Evolutionary conservation across 2,888 invertebrate species (phyloP).

Genomic region (Agrilus mali): DNA sequence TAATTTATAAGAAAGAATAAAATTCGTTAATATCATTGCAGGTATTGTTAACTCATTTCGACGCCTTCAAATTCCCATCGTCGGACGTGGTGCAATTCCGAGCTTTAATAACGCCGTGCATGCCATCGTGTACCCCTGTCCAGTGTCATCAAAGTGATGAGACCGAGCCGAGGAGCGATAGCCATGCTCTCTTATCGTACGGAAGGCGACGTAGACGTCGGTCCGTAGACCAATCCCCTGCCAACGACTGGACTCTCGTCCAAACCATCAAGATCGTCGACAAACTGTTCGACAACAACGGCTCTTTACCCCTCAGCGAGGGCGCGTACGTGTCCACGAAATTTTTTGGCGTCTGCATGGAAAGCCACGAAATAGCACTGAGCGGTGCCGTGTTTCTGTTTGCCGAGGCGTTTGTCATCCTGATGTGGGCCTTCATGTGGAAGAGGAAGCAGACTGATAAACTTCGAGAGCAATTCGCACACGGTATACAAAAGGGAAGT

Average conservation of each 20-base stretch:
- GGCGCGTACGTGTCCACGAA: slow-evolving; percentile 57
- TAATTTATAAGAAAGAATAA: background rate
- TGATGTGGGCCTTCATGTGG: slow-evolving; percentile 81
- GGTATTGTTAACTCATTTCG: slow-evolving; percentile 80
- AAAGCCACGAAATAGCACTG: slow-evolving; percentile 67
- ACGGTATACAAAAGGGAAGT: too few relatives aligned
- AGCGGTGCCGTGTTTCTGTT: slow-evolving; percentile 76
- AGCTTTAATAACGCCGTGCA: slow-evolving; percentile 87
- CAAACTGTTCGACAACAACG: slow-evolving; percentile 67
- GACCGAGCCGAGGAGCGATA: slow-evolving; percentile 64
- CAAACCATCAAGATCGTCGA: slow-evolving; percentile 88
- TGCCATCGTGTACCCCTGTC: slow-evolving; percentile 86
- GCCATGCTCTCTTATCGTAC: slow-evolving; percentile 70
- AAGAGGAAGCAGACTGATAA: slow-evolving; percentile 45
- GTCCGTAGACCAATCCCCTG: slow-evolving; percentile 41
- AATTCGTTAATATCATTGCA: slow-evolving; percentile 32
- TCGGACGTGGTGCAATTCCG: slow-evolving; percentile 94
- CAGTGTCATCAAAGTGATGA: slow-evolving; percentile 67
- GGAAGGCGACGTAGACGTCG: slow-evolving; percentile 66
- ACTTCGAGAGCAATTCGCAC: too few relatives aligned
- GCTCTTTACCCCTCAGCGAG: slow-evolving; percentile 49
- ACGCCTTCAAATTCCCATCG: slow-evolving; percentile 93
- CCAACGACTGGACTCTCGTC: slow-evolving; percentile 76
- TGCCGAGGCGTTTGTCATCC: slow-evolving; percentile 73
- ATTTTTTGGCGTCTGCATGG: slow-evolving; percentile 52